Evolutionary conservation across 2,888 invertebrate species (phyloP), one percentile per base, ranked within the genome.

Genomic region (Eupeodes latifasciatus): DNA sequence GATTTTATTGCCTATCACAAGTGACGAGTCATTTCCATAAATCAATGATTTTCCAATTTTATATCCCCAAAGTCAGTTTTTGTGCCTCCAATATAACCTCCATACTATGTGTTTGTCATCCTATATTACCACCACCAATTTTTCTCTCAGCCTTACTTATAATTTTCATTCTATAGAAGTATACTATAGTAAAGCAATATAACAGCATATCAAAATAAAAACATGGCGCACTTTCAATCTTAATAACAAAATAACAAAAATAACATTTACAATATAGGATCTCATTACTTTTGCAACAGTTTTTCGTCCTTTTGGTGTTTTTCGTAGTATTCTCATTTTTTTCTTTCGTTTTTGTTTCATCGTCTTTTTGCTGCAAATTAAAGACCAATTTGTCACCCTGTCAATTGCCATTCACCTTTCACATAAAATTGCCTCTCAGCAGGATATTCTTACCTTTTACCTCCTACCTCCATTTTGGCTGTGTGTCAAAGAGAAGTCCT

Each of bases 311-410:
- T 11, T 59, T n/a, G 57, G 27, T 19, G 27, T 19, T 19, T 27
- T 55, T 1, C 6, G 12, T 51, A 12, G 5, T 57, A 66, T 53
- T 36, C 36, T 36, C 36, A 7, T 10, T 16, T 64, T 44, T 6
- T 27, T 44, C 16, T 40, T 44, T 19, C 36, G 16, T 69, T 69
- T n/a, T 51, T 69, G 51, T 67, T 49, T 16, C 10, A 16, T 40
- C 19, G 66, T 55, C 51, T 19, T 81, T 82, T 81, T 55, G 66
- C 66, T 62, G 53, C 67, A 81, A 85, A 85, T 85, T 88, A 81
- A 85, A 85, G 61, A 77, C 67, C 84, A 88, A 85, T 88, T 88
- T 88, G 84, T 88, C 88, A 81, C 88, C 74, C 77, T 74, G 80
- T 67, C 87, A 84, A 78, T 80, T 84, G 62, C 74, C 72, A 49